A percentile compares a stretch with the other conserved stretches of the same genome.
Conservation (phyloP, 2,113 vertebrate species). For the Bos indicus region DNA sequence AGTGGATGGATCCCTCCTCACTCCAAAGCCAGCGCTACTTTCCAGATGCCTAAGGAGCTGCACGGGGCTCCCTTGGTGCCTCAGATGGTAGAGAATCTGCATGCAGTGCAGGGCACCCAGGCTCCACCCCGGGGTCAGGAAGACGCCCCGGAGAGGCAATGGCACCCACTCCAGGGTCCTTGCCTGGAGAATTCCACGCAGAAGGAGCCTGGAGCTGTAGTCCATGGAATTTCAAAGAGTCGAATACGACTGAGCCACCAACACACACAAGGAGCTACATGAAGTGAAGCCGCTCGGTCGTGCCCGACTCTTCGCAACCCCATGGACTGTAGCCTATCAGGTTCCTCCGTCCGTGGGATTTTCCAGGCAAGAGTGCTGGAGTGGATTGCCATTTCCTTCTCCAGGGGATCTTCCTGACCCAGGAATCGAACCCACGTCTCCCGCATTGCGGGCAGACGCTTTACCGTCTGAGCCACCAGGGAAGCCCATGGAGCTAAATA, state of each 20-base stretch:
- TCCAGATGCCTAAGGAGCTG: neutral
- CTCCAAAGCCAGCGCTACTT: fast-evolving
- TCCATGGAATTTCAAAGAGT: neutral
- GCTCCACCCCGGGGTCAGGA: neutral
- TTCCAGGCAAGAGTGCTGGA: too few relatives aligned
- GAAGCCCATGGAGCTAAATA: too few relatives aligned
- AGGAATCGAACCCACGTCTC: too few relatives aligned
- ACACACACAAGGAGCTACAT: neutral
- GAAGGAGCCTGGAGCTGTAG: neutral
- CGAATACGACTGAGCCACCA: neutral
- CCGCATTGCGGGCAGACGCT: too few relatives aligned
- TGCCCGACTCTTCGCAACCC: too few relatives aligned
- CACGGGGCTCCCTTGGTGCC: neutral
- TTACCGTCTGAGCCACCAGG: too few relatives aligned
- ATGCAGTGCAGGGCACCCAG: neutral
- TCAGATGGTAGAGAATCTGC: neutral
- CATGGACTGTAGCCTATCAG: too few relatives aligned
- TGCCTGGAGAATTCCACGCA: neutral
- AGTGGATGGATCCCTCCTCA: neutral
- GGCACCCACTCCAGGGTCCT: neutral
- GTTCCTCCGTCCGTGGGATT: too few relatives aligned
- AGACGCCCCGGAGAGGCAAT: neutral
- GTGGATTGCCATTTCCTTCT: too few relatives aligned
- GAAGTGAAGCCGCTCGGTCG: too few relatives aligned
- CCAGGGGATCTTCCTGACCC: too few relatives aligned